These are phyloP conservation scores for Drosophila eohydei DNA, from an alignment of 2,888 invertebrate species.

Conservation along the genomic window DNA sequence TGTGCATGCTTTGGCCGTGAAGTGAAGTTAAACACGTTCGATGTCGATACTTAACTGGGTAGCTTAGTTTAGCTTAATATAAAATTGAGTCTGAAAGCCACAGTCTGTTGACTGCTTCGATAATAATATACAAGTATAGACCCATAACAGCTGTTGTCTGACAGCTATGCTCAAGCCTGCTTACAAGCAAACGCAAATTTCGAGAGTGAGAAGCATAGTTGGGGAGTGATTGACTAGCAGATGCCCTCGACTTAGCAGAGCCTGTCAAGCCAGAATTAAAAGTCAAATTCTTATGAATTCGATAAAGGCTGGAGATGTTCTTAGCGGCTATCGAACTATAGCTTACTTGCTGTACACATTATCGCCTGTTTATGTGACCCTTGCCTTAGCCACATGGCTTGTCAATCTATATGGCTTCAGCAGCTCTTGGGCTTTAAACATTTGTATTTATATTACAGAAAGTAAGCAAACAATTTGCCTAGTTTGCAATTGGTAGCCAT, in stretches of 20 bases:
- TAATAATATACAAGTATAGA: slow-evolving; percentile 11
- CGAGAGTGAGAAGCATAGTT: too few species aligned
- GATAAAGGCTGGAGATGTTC: too few species aligned
- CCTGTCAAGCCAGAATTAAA: too few species aligned
- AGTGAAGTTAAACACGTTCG: slow-evolving; percentile 1
- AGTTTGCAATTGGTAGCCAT: slow-evolving; percentile 16
- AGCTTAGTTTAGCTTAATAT: slow-evolving; percentile 23
- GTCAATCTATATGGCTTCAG: neutral
- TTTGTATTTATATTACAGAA: neutral
- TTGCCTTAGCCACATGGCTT: neutral
- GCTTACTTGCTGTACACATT: neutral
- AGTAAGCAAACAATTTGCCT: slow-evolving; percentile 30
- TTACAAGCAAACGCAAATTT: neutral
- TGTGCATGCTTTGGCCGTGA: slow-evolving; percentile 40
- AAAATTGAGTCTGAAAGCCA: slow-evolving; percentile 25
- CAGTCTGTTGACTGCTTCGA: slow-evolving; percentile 33
- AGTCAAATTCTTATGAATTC: too few species aligned
- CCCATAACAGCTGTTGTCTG: slow-evolving; percentile 10
- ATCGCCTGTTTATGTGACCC: neutral
- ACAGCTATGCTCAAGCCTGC: slow-evolving; percentile 24
- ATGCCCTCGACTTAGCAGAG: too few species aligned
- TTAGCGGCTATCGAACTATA: too few species aligned
- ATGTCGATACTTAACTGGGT: slow-evolving; percentile 8
- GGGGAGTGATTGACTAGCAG: too few species aligned
- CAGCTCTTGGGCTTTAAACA: slow-evolving; percentile 1